Conservation (phyloP, 2,888 invertebrate species). For the Troides helena region DNA sequence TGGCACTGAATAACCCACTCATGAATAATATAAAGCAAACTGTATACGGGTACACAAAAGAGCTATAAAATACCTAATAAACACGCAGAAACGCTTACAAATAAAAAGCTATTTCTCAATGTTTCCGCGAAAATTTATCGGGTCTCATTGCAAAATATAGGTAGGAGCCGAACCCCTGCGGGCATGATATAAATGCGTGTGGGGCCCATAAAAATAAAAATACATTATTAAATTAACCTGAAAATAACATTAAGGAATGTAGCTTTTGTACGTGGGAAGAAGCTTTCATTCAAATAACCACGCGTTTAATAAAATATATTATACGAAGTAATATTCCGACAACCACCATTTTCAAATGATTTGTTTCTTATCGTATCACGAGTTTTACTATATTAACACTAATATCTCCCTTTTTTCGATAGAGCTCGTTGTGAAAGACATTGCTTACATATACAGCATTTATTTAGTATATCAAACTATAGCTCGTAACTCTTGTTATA, state of each 20-base stretch:
- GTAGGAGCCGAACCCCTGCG: slow-evolving; percentile 47
- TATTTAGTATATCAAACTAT: too few relatives aligned
- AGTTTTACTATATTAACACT: neutral
- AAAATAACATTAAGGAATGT: slow-evolving; percentile 1
- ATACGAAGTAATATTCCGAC: neutral
- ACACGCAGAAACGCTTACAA: slow-evolving; percentile 55
- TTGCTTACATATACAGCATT: too few relatives aligned
- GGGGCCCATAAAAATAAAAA: slow-evolving; percentile 46
- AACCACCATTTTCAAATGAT: neutral
- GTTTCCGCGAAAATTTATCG: slow-evolving; percentile 63
- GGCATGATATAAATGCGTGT: slow-evolving; percentile 18
- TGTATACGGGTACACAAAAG: slow-evolving; percentile 36
- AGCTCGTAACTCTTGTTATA: too few relatives aligned
- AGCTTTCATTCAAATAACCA: neutral
- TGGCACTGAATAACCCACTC: slow-evolving; percentile 33
- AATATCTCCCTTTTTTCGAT: too few relatives aligned
- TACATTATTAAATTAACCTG: slow-evolving; percentile 33
- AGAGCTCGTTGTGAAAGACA: too few relatives aligned
- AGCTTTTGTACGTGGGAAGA: neutral
- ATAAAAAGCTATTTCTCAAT: slow-evolving; percentile 67
- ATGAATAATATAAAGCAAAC: slow-evolving; percentile 39
- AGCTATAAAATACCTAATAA: slow-evolving; percentile 53
- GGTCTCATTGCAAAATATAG: slow-evolving; percentile 61
- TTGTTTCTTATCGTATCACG: neutral
- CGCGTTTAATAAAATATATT: too few relatives aligned